Percentiles rank a stretch among this genome's conserved stretches.
Evolutionary conservation across 2,113 vertebrate genomes (phyloP).

Genomic region (Psophia crepitans): DNA sequence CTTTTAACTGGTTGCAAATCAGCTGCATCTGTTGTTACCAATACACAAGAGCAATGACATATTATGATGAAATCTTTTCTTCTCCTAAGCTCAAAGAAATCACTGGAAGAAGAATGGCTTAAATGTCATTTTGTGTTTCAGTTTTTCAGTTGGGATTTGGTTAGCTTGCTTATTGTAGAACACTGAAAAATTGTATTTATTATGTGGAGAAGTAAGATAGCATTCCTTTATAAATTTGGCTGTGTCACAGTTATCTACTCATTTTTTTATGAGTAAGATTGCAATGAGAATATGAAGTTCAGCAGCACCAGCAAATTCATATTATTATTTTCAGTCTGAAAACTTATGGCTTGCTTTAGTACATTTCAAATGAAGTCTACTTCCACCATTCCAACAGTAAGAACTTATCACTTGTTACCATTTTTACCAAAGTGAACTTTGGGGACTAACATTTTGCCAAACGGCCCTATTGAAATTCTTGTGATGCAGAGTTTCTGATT

Average conservation of each 20-base stretch:
- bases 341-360: neutral
- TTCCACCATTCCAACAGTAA: neutral
- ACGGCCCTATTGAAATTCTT: neutral
- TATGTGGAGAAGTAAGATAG: neutral
- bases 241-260: neutral
- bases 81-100: neutral
- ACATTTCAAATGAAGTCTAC: neutral
- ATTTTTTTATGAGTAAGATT: neutral
- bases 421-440: neutral
- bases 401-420: neutral
- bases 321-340: neutral
- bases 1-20: neutral
- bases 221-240: neutral
- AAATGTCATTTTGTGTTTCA: neutral
- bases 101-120: neutral
- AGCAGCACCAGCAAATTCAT: neutral
- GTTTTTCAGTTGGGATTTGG: neutral
- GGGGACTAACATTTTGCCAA: neutral
- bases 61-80: neutral
- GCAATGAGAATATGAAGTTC: neutral
- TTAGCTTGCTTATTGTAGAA: neutral
- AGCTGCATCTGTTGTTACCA: neutral
- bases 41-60: neutral
- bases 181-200: conserved; percentile 3
- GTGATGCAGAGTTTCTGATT: neutral